Conservation (phyloP, 2,888 invertebrate genomes). For the Hesperia comma region DNA sequence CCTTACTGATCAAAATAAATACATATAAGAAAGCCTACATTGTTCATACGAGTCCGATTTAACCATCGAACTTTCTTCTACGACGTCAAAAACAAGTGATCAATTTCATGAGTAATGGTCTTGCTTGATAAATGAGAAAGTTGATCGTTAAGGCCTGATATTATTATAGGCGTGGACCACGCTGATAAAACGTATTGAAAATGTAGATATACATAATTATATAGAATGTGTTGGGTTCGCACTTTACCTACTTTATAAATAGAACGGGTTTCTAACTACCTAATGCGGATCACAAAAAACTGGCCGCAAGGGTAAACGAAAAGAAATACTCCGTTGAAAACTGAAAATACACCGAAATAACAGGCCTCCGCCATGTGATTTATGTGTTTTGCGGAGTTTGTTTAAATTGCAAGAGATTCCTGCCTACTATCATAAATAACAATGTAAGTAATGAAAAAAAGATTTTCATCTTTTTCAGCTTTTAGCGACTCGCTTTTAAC, state of each 20-base stretch:
- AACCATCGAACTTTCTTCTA: neutral
- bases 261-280: neutral
- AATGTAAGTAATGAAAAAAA: constrained; percentile 6
- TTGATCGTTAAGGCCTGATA: neutral
- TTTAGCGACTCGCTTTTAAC: constrained; percentile 2
- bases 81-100: neutral
- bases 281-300: neutral
- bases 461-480: neutral
- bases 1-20: no score
- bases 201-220: no score
- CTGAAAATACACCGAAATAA: neutral
- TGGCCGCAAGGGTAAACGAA: neutral
- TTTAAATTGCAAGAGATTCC: neutral
- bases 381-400: neutral
- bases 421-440: constrained; percentile 8
- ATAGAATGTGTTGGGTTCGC: neutral
- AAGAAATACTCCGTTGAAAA: neutral
- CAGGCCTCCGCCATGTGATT: neutral
- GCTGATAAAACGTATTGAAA: no score
- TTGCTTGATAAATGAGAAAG: constrained; percentile 9
- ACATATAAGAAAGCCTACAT: neutral
- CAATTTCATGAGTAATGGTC: constrained; percentile 2
- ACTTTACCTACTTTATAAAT: neutral
- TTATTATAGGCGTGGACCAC: no score
- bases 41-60: neutral